Base-by-base conservation (phyloP, 2,797 vertebrate species). In the Lagocephalus sceleratus region DNA sequence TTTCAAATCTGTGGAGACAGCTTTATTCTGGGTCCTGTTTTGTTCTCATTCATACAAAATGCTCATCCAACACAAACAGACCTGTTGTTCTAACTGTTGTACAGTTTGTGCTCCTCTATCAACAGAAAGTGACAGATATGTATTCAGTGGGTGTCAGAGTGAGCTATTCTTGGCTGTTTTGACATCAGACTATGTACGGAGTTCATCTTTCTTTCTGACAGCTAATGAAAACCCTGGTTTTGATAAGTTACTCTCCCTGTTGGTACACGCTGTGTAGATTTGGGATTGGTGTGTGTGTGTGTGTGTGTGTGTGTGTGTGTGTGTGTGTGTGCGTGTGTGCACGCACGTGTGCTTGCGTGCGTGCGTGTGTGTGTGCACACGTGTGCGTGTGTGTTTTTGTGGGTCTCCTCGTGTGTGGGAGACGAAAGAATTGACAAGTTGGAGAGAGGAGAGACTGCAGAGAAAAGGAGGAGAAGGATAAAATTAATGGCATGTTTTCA, bases 401-500 rank as follows among this genome's bases (percentile, higher is more conserved):
- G 41, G 25, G 59, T 68, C 51, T 61, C 61, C 8, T 29, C 44
- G 11, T 63, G 57, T 65, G 66, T 59, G 55, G 51, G 54, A 63
- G 57, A 71, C 54, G 54, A 49, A 66, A 68, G 41, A 63, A 60
- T 35, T 73, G 75, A 66, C 61, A 60, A 48, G 66, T 58, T 50
- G 39, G 45, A 54, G 45, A 53, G 38, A 42, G 17, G 55, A 54
- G 51, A 32, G 32, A 50, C 29, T 61, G 43, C 6, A 54, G 21
- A 40, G 49, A 40, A 51, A 45, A 57, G 26, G 57, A 60, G 57
- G 51, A 66, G 29, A 66, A 54, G 58, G 68, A 47, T 65, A 54
- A 68, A 78, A 71, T 78, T 50, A 47, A 69, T 69, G 71, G 79
- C 72, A 75, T 85, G 82, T 85, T 76, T 85, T 87, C 70, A 83